phyloP scores from a whole-genome alignment of 2,888 invertebrate species.

The Lydus trimaculatus region DNA sequence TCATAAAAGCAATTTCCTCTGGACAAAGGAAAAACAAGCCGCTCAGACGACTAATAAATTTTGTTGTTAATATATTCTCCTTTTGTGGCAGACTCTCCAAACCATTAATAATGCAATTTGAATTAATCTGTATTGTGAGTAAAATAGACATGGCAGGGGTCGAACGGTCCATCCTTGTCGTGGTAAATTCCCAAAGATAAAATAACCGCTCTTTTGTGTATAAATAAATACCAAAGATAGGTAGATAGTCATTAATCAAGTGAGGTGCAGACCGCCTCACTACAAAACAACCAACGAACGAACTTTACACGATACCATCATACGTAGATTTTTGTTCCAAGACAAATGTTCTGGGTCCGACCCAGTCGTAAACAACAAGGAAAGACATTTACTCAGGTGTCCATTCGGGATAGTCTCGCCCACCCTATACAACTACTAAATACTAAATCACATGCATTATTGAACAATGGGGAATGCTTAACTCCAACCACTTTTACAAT shows the following conservation, averaged over 20 bases:
- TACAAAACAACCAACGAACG: conserved; percentile 40
- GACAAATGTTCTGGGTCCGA: conserved; percentile 51
- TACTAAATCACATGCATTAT: conserved; percentile 58
- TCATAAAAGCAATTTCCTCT: conserved; percentile 37
- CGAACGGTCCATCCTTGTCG: not conserved
- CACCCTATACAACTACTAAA: conserved; percentile 49
- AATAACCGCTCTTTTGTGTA: conserved; percentile 34
- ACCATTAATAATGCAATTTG: conserved; percentile 32
- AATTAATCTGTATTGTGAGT: conserved; percentile 28
- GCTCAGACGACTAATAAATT: conserved; percentile 19
- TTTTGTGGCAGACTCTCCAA: conserved; percentile 15
- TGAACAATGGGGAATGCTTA: conserved; percentile 55
- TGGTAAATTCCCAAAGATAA: conserved; percentile 27
- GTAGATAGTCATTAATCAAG: conserved; percentile 48
- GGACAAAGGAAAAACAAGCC: conserved; percentile 31
- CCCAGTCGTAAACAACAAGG: conserved; percentile 49
- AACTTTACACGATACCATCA: conserved; percentile 19
- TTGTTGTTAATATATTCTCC: conserved; percentile 6
- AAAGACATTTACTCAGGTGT: conserved; percentile 50
- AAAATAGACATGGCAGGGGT: conserved; percentile 18
- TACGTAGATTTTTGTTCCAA: conserved; percentile 50
- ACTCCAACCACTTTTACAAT: conserved; percentile 49
- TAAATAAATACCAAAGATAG: conserved; percentile 29
- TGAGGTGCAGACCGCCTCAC: conserved; percentile 40
- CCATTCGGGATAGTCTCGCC: conserved; percentile 47